Percentiles rank a stretch among this genome's conserved stretches.
Evolutionary conservation across 2,888 invertebrate species (phyloP).

Genomic region (Caenorhabditis angaria): DNA sequence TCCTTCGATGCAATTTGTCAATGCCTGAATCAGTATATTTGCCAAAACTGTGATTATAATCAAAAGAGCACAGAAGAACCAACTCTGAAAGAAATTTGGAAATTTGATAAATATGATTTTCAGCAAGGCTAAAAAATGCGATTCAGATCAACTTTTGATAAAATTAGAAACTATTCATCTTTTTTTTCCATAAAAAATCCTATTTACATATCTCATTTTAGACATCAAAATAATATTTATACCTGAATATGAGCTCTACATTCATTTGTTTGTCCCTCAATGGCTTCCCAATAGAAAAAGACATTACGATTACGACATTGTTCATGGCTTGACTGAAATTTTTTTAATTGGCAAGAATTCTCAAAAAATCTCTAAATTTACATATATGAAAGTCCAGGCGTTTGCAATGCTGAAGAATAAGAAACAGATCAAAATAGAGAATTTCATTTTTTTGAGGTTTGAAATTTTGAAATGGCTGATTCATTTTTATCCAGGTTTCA

Average conservation of each 20-base stretch:
- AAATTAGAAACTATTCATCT: too few relatives aligned
- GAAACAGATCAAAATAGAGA: neutral
- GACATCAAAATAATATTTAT: too few relatives aligned
- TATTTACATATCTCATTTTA: too few relatives aligned
- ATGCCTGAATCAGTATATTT: neutral
- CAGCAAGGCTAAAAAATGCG: too few relatives aligned
- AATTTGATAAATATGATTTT: too few relatives aligned
- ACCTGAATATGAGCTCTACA: neutral
- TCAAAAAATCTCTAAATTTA: neutral
- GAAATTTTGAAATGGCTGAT: too few relatives aligned
- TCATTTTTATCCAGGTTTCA: too few relatives aligned
- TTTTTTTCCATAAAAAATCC: too few relatives aligned
- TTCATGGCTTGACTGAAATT: neutral
- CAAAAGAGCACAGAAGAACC: neutral
- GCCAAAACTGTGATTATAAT: neutral
- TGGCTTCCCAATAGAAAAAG: neutral
- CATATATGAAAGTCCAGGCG: neutral
- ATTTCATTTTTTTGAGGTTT: neutral
- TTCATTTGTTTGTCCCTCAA: too few relatives aligned
- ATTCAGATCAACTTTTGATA: too few relatives aligned
- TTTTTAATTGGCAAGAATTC: too few relatives aligned
- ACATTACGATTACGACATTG: neutral
- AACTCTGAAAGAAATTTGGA: neutral
- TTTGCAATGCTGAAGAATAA: neutral
- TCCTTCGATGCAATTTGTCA: neutral